phyloP scores from a whole-genome alignment of 2,797 vertebrate genomes.

The Peromyscus melanophrys region DNA sequence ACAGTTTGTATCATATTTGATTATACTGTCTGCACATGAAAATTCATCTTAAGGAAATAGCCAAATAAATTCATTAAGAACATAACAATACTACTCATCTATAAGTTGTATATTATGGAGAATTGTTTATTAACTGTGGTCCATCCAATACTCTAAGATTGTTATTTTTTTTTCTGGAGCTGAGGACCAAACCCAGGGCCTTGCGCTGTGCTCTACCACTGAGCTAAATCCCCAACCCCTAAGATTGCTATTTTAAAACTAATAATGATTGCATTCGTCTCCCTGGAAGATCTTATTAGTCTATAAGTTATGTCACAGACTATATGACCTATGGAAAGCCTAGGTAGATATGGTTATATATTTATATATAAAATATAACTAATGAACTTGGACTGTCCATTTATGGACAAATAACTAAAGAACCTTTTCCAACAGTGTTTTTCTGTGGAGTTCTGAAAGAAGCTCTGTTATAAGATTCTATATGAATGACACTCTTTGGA shows the following conservation, averaged over 20 bases:
- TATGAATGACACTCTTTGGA: background rate
- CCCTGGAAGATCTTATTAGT: background rate
- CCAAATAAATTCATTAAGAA: slow-evolving; percentile 18
- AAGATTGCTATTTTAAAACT: background rate
- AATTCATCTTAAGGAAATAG: slow-evolving; percentile 14
- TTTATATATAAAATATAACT: background rate
- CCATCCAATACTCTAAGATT: background rate
- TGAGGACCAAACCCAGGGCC: too few relatives aligned
- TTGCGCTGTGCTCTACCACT: too few relatives aligned
- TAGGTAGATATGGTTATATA: background rate
- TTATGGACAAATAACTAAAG: background rate
- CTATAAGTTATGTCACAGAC: slow-evolving; percentile 13
- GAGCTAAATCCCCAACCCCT: too few relatives aligned
- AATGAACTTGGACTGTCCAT: background rate
- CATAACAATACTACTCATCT: background rate
- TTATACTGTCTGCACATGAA: background rate
- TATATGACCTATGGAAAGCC: background rate
- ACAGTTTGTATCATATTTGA: background rate
- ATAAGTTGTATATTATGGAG: background rate
- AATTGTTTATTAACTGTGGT: slow-evolving; percentile 7
- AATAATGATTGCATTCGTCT: background rate
- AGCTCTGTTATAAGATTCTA: background rate
- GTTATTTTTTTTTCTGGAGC: too few relatives aligned
- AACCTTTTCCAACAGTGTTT: background rate
- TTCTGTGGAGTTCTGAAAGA: background rate